Percentiles rank a stretch among this genome's conserved stretches.
Conservation (phyloP, 2,113 vertebrate species). For the Carassius carassius region DNA sequence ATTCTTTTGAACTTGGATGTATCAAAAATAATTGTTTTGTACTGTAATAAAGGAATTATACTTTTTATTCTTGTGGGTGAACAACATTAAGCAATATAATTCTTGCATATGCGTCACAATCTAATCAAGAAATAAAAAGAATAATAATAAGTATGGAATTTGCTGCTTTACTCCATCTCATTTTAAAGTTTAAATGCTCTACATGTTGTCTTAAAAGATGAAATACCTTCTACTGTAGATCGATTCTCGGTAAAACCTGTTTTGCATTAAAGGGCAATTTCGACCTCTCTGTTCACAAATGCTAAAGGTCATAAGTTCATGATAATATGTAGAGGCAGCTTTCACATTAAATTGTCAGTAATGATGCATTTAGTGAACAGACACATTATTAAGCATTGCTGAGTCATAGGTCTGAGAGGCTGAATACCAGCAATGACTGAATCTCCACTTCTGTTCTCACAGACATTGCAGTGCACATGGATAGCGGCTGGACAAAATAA, state of each 20-base stretch:
- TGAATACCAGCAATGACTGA: constrained; percentile 3
- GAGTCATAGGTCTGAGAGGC: constrained; percentile 3
- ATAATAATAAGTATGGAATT: not conserved
- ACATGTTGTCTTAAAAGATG: not conserved
- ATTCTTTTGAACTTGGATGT: too few species aligned
- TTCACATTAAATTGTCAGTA: not conserved
- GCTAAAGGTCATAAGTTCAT: not conserved
- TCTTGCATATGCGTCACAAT: not conserved
- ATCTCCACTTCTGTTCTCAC: not conserved
- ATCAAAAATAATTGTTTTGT: too few species aligned
- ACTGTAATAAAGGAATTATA: too few species aligned
- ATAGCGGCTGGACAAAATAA: not conserved
- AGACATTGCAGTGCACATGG: not conserved
- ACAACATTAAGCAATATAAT: not conserved
- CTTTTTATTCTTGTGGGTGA: not conserved
- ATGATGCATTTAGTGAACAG: not conserved
- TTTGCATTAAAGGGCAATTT: not conserved
- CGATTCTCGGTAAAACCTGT: not conserved
- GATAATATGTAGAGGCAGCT: not conserved
- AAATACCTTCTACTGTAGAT: not conserved
- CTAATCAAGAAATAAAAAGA: not conserved
- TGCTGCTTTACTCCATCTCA: not conserved
- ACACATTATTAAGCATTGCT: not conserved
- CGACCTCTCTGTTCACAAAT: not conserved
- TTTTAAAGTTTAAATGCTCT: not conserved